Percentiles rank a stretch among this genome's conserved stretches.
These are phyloP conservation scores for Lordiphosa fenestrarum DNA, from an alignment of 2,888 invertebrate genomes.

Conservation along the genomic window DNA sequence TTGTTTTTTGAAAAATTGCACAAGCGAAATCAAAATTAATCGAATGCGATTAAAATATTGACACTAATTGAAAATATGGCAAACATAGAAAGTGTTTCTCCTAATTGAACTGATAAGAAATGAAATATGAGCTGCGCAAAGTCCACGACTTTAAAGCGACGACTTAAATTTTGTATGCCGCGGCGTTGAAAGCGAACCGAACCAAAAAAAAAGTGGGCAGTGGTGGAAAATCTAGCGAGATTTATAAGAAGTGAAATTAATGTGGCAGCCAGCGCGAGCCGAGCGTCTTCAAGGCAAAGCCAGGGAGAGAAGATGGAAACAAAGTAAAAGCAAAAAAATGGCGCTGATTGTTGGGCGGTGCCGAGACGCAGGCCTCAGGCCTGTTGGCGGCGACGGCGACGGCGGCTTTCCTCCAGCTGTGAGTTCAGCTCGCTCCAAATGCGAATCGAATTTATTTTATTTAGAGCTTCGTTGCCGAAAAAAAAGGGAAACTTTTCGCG, in stretches of 20 bases:
- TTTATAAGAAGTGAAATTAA: constrained; percentile 77
- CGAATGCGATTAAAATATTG: constrained; percentile 59
- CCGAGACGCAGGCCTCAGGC: constrained; percentile 3
- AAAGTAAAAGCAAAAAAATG: constrained; percentile 22
- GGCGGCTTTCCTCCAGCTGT: too few species aligned
- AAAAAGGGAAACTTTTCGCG: constrained; percentile 71
- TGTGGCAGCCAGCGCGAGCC: constrained; percentile 57
- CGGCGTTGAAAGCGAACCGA: constrained; percentile 29
- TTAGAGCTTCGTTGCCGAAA: constrained; percentile 47
- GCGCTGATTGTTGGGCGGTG: constrained; percentile 36
- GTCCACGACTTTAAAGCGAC: constrained; percentile 38
- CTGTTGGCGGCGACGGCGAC: constrained; percentile 4
- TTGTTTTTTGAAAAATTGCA: constrained; percentile 37
- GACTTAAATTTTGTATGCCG: constrained; percentile 51
- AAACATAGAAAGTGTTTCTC: constrained; percentile 17
- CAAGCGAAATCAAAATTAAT: constrained; percentile 47
- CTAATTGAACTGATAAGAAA: constrained; percentile 47
- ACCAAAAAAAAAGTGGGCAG: constrained; percentile 15
- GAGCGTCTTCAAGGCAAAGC: too few species aligned
- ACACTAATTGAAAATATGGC: constrained; percentile 61
- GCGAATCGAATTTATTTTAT: constrained; percentile 73
- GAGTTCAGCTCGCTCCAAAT: constrained; percentile 38
- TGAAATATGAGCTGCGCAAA: constrained; percentile 43
- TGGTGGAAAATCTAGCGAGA: constrained; percentile 52
- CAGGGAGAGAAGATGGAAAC: constrained; percentile 16